Evolutionary conservation across 2,113 vertebrate genomes (phyloP).

Genomic region (Sus scrofa): T2T-Sscrofa CM000815.6:104913001-104913500

Average conservation of each 20-base stretch:
- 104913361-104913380: background rate
- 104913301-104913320: background rate
- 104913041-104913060: background rate
- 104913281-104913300: background rate
- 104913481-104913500: too few relatives aligned
- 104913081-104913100: background rate
- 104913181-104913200: background rate
- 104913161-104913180: background rate
- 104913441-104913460: too few relatives aligned
- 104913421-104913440: too few relatives aligned
- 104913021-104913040: background rate
- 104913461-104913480: too few relatives aligned
- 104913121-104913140: background rate
- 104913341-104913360: background rate
- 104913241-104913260: background rate
- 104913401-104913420: too few relatives aligned
- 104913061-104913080: background rate
- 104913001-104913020: background rate
- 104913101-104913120: background rate
- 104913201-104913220: background rate
- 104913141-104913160: background rate
- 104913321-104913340: background rate
- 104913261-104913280: background rate
- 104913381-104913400: too few relatives aligned
- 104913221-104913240: background rate